Base-by-base conservation (phyloP, 2,888 invertebrate genomes). In the Polylopha cassiicola region DNA sequence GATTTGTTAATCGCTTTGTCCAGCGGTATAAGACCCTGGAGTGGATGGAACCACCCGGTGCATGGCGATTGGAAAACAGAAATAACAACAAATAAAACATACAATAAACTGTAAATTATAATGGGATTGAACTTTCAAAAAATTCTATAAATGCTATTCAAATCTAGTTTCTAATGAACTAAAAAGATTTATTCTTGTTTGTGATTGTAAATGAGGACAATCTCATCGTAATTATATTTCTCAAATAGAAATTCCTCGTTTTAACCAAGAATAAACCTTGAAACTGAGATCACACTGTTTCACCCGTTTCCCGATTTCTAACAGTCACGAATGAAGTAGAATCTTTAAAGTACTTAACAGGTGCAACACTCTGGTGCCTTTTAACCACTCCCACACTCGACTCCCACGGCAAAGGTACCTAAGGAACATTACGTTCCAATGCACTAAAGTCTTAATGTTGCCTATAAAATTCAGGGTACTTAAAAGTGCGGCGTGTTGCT, bases 291-390 rank as follows among this genome's bases (percentile, higher is more conserved):
- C 73, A 79, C 77, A 81, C 71, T 68, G 66, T 61, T 75, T 69
- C 76, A 70, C 71, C 76, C 73, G 67, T 62, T 69, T 74, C 74
- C 78, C 74, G 73, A 74, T 74, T 58, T 72, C 82, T 85, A 85
- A 85, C 82, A 84, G 73, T 69, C 80, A 82, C 73, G 78, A 80
- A 82, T 74, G 70, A 80, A 81, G 81, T 78, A 84, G 62, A 82
- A 81, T 82, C 77, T 77, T 70, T 75, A 80, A 82, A 80, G 85
- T 85, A 85, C 85, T 85, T 85, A 85, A 85, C 85, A 72, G 85
- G 85, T 85, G 84, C 84, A 82, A 85, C 84, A 85, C 80, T 85
- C 85, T 82, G 85, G 85, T 84, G 84, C 79, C 82, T 85, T 85
- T 85, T 84, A 79, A 81, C 76, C 81, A 82, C 84, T 84, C 82